Conservation (phyloP, 2,888 invertebrate genomes). For the Entomobrya multifasciata region DNA sequence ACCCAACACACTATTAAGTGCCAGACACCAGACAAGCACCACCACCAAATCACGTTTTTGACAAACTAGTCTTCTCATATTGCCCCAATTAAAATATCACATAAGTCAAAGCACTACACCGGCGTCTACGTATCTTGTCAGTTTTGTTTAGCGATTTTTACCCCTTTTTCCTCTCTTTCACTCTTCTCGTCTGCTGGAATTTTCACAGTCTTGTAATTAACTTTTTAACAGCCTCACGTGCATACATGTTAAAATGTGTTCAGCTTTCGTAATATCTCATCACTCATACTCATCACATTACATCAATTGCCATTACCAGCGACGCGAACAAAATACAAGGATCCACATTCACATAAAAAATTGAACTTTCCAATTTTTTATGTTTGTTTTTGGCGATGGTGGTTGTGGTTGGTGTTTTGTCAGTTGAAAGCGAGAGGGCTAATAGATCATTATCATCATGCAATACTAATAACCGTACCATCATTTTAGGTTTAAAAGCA, state of each 20-base stretch:
- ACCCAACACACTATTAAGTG: background rate
- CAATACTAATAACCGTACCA: background rate
- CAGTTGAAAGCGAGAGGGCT: background rate
- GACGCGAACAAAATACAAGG: background rate
- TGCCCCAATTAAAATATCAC: background rate
- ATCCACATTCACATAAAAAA: background rate
- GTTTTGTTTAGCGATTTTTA: background rate
- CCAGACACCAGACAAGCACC: background rate
- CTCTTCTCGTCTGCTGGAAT: no score
- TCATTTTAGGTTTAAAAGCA: constrained; percentile 12
- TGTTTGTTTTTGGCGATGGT: background rate
- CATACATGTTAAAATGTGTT: no score
- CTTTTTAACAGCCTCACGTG: no score
- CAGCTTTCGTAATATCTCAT: no score
- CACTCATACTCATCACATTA: no score
- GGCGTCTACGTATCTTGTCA: background rate
- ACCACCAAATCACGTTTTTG: background rate
- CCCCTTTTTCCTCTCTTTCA: background rate
- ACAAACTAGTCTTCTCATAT: background rate
- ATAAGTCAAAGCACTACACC: background rate
- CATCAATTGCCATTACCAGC: no score
- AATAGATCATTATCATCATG: background rate
- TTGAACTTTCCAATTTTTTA: background rate
- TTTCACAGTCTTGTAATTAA: no score
- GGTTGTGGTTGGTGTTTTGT: background rate